phyloP scores from a whole-genome alignment of 2,797 vertebrate species.

The Limosa lapponica region DNA sequence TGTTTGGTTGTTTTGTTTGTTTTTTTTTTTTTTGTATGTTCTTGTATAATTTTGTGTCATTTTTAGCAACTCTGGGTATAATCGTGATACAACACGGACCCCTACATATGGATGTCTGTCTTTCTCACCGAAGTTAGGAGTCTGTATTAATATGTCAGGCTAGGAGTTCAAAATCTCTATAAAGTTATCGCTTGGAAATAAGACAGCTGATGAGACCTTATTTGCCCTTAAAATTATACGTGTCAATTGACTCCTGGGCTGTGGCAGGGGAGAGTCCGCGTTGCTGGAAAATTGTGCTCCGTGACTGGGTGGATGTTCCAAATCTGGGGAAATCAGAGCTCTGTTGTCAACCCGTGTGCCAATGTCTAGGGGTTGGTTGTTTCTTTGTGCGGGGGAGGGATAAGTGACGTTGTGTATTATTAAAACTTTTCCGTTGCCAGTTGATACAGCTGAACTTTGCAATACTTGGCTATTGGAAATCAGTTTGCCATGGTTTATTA shows the following conservation, averaged over 20 bases:
- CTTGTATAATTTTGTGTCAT: background rate
- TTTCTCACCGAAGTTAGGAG: background rate
- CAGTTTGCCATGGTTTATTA: background rate
- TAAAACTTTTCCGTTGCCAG: background rate
- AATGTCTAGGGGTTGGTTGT: background rate
- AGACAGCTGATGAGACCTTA: background rate
- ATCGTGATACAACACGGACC: background rate
- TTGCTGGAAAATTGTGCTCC: background rate
- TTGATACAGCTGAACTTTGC: background rate
- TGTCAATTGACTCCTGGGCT: background rate
- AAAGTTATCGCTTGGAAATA: background rate
- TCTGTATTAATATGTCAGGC: background rate
- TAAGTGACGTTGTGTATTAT: background rate
- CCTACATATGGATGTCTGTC: background rate
- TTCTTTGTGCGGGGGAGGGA: background rate
- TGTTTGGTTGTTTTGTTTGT: too few relatives aligned
- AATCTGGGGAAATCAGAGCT: background rate
- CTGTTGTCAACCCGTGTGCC: background rate
- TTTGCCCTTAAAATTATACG: background rate
- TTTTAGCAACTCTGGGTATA: background rate
- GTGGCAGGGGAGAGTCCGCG: background rate
- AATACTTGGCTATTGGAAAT: background rate
- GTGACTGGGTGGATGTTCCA: background rate
- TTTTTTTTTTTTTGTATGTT: background rate
- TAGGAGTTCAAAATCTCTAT: background rate